Conservation (phyloP, 2,888 invertebrate species). For the Heliconius cydno region DNA sequence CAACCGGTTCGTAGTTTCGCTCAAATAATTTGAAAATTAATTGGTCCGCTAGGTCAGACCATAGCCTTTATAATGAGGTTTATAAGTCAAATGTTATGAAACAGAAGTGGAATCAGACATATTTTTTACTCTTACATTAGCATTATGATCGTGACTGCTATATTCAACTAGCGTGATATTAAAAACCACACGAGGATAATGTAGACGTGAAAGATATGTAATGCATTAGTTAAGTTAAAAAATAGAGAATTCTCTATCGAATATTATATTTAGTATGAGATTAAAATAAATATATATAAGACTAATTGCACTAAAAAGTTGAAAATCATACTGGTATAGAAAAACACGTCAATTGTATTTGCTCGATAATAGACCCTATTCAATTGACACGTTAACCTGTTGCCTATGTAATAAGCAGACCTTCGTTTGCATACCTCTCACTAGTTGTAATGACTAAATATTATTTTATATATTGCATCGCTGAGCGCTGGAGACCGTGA, state of each 20-base stretch:
- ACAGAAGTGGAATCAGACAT: slow-evolving; percentile 48
- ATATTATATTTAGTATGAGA: neutral
- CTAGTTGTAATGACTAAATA: slow-evolving; percentile 38
- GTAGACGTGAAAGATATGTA: slow-evolving; percentile 31
- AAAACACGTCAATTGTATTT: slow-evolving; percentile 46
- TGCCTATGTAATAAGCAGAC: slow-evolving; percentile 43
- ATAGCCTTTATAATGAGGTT: slow-evolving; percentile 63
- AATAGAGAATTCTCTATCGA: neutral
- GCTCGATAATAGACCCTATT: slow-evolving; percentile 42
- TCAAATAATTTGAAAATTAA: slow-evolving; percentile 77
- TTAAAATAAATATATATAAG: neutral
- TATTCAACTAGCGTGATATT: slow-evolving; percentile 40
- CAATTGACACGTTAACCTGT: slow-evolving; percentile 43
- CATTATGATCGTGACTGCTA: slow-evolving; percentile 39
- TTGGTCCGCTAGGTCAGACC: slow-evolving; percentile 68
- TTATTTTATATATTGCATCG: slow-evolving; percentile 51
- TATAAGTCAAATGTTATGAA: slow-evolving; percentile 68
- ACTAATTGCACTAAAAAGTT: neutral
- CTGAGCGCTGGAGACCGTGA: slow-evolving; percentile 45
- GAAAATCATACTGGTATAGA: neutral
- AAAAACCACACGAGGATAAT: slow-evolving; percentile 32
- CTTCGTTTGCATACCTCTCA: slow-evolving; percentile 47
- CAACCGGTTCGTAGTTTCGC: slow-evolving; percentile 72
- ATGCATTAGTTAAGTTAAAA: neutral
- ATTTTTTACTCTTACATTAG: slow-evolving; percentile 41